Evolutionary conservation across 2,113 vertebrate species (phyloP).

Genomic region (Jacana jacana): DNA sequence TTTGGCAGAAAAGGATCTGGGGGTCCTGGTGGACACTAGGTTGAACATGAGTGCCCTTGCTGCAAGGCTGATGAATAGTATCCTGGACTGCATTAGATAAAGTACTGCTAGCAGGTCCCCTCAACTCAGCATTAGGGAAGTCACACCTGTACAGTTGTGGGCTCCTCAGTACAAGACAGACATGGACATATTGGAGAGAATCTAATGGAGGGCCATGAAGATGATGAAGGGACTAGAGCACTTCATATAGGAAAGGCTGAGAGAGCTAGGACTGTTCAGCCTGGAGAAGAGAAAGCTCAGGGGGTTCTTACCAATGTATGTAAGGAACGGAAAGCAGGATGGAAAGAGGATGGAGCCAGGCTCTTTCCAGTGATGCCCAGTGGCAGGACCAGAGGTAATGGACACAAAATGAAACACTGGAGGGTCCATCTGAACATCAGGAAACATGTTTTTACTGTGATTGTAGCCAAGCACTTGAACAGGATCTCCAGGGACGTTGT

Average conservation of each 20-base stretch:
- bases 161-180: neutral
- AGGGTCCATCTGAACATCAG: neutral
- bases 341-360: neutral
- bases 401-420: neutral
- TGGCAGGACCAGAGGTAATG: neutral
- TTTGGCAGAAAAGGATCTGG: neutral
- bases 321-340: neutral
- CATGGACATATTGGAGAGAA: neutral
- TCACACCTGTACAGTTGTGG: neutral
- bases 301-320: neutral
- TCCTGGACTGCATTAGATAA: neutral
- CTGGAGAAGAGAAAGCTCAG: neutral
- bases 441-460: neutral
- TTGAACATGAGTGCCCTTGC: neutral
- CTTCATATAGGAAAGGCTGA: neutral
- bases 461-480: neutral
- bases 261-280: neutral
- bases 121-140: neutral
- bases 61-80: accelerated
- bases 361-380: neutral
- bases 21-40: neutral
- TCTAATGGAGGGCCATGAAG: accelerated
- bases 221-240: neutral
- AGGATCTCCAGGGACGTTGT: neutral
- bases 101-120: neutral